Percentiles rank a stretch among this genome's conserved stretches.
Evolutionary conservation across 2,888 invertebrate genomes (phyloP).

Genomic region (Zaprionus obscuricornis): DNA sequence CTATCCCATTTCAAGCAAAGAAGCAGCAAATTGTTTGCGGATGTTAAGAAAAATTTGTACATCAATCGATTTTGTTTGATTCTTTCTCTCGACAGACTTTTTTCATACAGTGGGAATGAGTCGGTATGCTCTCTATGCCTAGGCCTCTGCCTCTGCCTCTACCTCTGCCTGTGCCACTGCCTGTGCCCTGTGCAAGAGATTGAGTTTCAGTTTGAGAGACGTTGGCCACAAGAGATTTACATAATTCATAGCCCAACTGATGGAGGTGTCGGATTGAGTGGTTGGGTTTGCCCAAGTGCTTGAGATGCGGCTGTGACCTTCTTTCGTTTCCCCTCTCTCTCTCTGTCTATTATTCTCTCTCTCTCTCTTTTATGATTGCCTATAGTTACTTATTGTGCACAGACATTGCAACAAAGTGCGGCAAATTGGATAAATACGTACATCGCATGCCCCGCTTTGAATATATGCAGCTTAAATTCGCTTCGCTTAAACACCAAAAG

Average conservation of each 20-base stretch:
- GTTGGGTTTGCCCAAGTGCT: background rate
- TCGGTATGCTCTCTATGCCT: too few species aligned
- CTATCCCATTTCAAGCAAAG: too few species aligned
- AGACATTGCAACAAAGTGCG: constrained; percentile 15
- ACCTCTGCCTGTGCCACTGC: too few species aligned
- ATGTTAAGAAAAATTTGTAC: constrained; percentile 74
- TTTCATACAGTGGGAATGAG: constrained; percentile 10
- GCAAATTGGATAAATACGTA: constrained; percentile 52
- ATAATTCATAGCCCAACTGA: constrained; percentile 70
- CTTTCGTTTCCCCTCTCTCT: too few species aligned
- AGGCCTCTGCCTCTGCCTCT: too few species aligned
- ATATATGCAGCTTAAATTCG: background rate
- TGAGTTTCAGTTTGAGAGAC: too few species aligned
- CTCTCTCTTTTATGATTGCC: constrained; percentile 54
- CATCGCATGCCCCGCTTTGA: background rate
- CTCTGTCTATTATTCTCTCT: too few species aligned
- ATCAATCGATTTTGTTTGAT: constrained; percentile 77
- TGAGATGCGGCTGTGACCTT: too few species aligned
- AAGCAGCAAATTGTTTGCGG: constrained; percentile 67
- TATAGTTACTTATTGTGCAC: constrained; percentile 50
- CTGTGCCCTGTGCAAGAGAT: too few species aligned
- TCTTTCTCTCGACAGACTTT: constrained; percentile 39
- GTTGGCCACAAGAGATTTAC: constrained; percentile 72
- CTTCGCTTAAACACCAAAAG: too few species aligned
- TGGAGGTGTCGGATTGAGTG: constrained; percentile 19